A percentile compares a stretch with the other conserved stretches of the same genome.
These are phyloP conservation scores for Arctia plantaginis DNA, from an alignment of 2,888 invertebrate genomes.

Conservation along the genomic window DNA sequence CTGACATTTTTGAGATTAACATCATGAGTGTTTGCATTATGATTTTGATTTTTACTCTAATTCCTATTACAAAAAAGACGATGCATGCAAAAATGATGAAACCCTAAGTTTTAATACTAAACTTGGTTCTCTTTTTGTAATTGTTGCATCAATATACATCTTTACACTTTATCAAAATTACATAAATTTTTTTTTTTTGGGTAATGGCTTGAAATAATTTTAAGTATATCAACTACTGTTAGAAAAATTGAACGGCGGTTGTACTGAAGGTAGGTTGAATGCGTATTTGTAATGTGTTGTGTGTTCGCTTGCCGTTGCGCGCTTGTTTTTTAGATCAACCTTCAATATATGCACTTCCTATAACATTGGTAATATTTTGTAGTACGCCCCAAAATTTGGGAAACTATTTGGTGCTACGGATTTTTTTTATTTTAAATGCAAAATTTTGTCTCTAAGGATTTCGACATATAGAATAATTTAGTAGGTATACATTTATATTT, in stretches of 20 bases:
- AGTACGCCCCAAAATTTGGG: slow-evolving; percentile 39
- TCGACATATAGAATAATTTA: neutral
- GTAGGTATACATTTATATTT: neutral
- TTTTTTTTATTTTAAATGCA: neutral
- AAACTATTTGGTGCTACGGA: neutral
- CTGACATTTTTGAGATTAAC: slow-evolving; percentile 37
- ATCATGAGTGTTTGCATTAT: slow-evolving; percentile 32
- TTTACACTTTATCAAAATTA: neutral
- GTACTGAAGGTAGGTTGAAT: slow-evolving; percentile 36
- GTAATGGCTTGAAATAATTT: slow-evolving; percentile 10
- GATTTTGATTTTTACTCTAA: neutral
- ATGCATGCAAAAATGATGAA: slow-evolving; percentile 1
- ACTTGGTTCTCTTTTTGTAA: neutral
- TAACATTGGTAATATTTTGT: slow-evolving; percentile 45
- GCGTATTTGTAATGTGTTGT: slow-evolving; percentile 28
- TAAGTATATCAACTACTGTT: slow-evolving; percentile 15
- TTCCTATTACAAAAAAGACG: neutral
- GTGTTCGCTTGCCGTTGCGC: slow-evolving; percentile 56
- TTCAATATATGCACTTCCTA: slow-evolving; percentile 46
- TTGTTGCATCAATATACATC: neutral
- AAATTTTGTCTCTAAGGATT: neutral
- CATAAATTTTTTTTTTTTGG: neutral
- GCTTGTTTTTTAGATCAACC: slow-evolving; percentile 45
- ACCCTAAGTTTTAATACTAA: neutral
- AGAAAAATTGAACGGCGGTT: slow-evolving; percentile 29